Base-by-base conservation (phyloP, 2,113 vertebrate genomes). In the Lasiurus borealis region DNA sequence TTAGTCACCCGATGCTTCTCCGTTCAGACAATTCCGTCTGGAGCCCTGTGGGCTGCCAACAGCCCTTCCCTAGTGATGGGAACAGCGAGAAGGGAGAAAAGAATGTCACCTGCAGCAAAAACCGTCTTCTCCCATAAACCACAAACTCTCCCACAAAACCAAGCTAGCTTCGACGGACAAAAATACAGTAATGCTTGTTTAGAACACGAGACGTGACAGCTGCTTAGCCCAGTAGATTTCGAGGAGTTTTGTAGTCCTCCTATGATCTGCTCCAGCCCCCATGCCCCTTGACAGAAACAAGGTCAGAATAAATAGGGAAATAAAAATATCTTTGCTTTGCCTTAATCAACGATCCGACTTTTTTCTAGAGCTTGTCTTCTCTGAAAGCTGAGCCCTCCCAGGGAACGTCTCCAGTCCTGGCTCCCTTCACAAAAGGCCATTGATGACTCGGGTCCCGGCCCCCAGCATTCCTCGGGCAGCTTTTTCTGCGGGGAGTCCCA, bases 401-500 rank as follows among this genome's bases (percentile, higher is more conserved):
- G 71, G 81, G 50, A 71, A 50, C 85, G 31, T 44, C 95, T 40
- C 6, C 44, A 19, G 77, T 69, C 25, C 71, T 12, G 25, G 68
- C 66, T 23, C 44, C 19, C 59, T 69, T 85, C 72, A 96, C 93
- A 96, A 96, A 96, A 52, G 90, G 71, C 85, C 0, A 88, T 46
- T 93, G 90, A 96, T 66, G 72, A 57, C 18, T 13, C 1, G 1
- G 12, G 71, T 50, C 90, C 57, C 68, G 62, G 34, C 36, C 64
- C 76, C 77, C 89, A n/a, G 44, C 92, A 93, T 93, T 95, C 95
- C 40, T 84, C 3, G 11, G n/a, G n/a, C 52, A 12, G 52, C 25
- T 88, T 95, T 96, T 96, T 91, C 95, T 54, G 48, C 66, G n/a
- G 48, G 85, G 92, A 81, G 48, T 91, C 78, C 90, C 96, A 89